phyloP scores from a whole-genome alignment of 2,888 invertebrate genomes.

The Andrena trimmerana region DNA sequence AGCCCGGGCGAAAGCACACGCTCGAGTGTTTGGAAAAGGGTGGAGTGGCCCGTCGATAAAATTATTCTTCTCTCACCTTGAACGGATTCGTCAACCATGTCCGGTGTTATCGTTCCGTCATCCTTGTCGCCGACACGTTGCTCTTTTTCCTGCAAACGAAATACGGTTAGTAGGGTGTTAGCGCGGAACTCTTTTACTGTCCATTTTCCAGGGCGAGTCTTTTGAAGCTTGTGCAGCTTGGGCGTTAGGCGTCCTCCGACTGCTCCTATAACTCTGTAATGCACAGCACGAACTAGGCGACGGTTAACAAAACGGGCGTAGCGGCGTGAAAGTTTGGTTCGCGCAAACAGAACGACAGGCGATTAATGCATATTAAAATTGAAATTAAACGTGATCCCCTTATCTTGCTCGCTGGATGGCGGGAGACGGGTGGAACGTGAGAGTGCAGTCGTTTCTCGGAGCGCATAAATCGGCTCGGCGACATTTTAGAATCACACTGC shows the following conservation, averaged over 20 bases:
- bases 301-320: background rate
- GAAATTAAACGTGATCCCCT: conserved; percentile 56
- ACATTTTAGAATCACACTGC: conserved; percentile 16
- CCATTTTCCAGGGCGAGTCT: background rate
- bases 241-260: background rate
- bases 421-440: conserved; percentile 41
- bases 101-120: background rate
- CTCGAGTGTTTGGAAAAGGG: background rate
- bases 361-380: conserved; percentile 64
- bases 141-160: background rate
- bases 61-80: conserved; percentile 31
- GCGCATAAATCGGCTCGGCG: conserved; percentile 25
- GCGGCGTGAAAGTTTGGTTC: conserved; percentile 30
- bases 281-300: background rate
- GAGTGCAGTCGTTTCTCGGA: conserved; percentile 5
- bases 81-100: background rate
- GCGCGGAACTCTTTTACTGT: background rate
- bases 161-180: background rate
- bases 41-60: conserved; percentile 8
- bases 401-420: conserved; percentile 33
- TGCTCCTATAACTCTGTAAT: background rate
- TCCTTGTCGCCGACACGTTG: background rate
- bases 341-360: conserved; percentile 40
- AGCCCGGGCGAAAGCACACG: background rate
- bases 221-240: background rate